phyloP scores from a whole-genome alignment of 2,113 vertebrate genomes.

The Tetraodon nigroviridis region DNA sequence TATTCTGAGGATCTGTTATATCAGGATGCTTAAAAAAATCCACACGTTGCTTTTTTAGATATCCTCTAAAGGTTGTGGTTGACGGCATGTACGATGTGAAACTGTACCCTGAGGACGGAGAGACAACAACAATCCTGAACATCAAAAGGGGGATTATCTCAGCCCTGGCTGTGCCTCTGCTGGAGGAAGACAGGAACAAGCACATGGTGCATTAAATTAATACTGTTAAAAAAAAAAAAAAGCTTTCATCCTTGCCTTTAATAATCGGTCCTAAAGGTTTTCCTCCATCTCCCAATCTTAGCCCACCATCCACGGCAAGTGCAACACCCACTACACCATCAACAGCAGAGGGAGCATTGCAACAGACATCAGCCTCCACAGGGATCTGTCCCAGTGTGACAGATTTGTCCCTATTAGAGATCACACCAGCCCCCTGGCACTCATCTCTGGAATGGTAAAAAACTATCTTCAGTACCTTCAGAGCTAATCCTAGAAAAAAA shows the following conservation, averaged over 20 bases:
- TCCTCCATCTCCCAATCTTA: constrained; percentile 43
- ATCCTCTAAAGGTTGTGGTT: constrained; percentile 81
- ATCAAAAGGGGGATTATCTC: constrained; percentile 94
- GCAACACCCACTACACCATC: constrained; percentile 76
- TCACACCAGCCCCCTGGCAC: constrained; percentile 84
- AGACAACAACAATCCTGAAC: constrained; percentile 84
- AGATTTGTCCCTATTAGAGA: constrained; percentile 78
- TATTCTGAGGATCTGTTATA: no score
- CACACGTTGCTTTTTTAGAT: constrained; percentile 59
- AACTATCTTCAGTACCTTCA: no score
- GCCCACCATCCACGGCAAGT: constrained; percentile 89
- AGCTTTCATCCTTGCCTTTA: neutral
- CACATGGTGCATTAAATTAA: constrained; percentile 59
- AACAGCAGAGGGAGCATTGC: constrained; percentile 74
- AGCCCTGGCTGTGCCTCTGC: constrained; percentile 80
- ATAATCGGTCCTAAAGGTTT: neutral
- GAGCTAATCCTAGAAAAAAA: no score
- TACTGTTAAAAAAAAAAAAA: neutral
- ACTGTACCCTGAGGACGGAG: constrained; percentile 83
- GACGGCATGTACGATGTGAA: constrained; percentile 75
- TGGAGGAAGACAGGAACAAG: constrained; percentile 72
- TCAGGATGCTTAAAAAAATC: neutral
- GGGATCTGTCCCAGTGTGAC: constrained; percentile 82
- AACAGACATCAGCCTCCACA: constrained; percentile 78
- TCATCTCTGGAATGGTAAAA: constrained; percentile 83